Evolutionary conservation across 2,797 vertebrate species (phyloP), one percentile per base, ranked within the genome.

Genomic region (Gambusia yucatana): DNA sequence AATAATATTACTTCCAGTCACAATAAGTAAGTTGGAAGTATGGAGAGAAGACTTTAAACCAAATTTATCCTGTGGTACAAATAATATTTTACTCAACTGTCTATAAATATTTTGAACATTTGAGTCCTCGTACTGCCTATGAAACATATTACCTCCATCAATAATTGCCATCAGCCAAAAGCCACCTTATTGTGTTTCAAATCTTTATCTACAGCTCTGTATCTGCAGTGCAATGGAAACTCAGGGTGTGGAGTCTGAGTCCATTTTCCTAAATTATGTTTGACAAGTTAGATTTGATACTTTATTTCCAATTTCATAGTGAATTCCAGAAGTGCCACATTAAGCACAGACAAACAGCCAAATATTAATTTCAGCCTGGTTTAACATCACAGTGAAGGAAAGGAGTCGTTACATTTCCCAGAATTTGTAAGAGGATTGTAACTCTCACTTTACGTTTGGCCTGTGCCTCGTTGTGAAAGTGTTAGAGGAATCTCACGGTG

Each of bases 401-500:
- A 89, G 82, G 81, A 84, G 89, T 83, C 11, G 91, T 90, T 88
- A 87, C 87, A 90, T 92, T 90, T 80, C 91, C 88, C 78, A 77
- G 82, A 90, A 4, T 90, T 83, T 89, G 86, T 86, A 78, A 75
- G 57, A 85, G 86, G 84, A 92, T 90, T 93, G 92, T 94, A 94
- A 94, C 91, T 92, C 83, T 92, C 86, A 86, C 91, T 80, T 73
- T 82, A 87, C 65, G 47, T 89, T 86, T 89, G 87, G 90, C 89
- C 86, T 4, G 44, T 82, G 79, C 88, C 78, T 86, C 91, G 83
- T 90, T 92, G 92, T 92, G 93, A 89, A 93, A 92, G 91, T 93
- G 93, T 95, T 93, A 78, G 87, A 94, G 93, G 88, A 94, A 90
- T 94, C 77, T 70, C 84, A 89, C 65, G 76, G 91, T 75, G 92